phyloP scores from a whole-genome alignment of 1,140 invertebrate genomes.

The Zaprionus ghesquierei region DNA sequence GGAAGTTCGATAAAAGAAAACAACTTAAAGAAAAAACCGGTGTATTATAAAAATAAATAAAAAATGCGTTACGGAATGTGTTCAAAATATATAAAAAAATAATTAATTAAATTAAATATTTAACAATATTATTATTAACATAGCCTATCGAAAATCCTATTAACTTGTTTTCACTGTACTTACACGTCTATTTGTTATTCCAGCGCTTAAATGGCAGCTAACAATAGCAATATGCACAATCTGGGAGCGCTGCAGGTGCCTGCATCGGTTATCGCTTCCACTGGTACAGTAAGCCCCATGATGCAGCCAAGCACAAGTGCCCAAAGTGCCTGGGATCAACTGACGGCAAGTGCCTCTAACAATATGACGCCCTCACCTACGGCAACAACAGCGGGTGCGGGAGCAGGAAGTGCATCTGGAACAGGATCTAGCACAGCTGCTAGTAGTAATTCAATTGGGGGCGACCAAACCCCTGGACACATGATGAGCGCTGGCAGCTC shows the following conservation, averaged over 20 bases:
- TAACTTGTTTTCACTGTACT: slow-evolving; percentile 1
- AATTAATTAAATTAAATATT: not conserved
- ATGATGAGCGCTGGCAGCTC: slow-evolving; percentile 67
- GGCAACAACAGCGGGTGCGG: slow-evolving; percentile 15
- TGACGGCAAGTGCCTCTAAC: slow-evolving; percentile 73
- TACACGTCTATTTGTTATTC: slow-evolving; percentile 40
- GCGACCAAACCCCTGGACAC: slow-evolving; percentile 14
- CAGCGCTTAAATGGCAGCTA: slow-evolving; percentile 73
- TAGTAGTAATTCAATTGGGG: slow-evolving; percentile 6
- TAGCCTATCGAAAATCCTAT: not conserved
- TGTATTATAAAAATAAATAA: not conserved
- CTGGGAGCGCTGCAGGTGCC: slow-evolving; percentile 46
- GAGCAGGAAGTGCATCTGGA: not conserved
- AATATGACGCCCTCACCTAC: slow-evolving; percentile 65
- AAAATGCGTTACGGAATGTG: not conserved
- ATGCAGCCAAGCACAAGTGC: slow-evolving; percentile 53
- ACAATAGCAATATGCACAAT: slow-evolving; percentile 70
- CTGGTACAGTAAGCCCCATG: slow-evolving; percentile 52
- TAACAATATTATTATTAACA: not conserved
- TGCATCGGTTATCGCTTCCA: slow-evolving; percentile 72
- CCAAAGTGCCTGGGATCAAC: slow-evolving; percentile 79
- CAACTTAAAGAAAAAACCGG: no score
- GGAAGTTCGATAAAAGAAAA: not conserved
- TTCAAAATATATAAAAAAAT: not conserved
- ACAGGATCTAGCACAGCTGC: slow-evolving; percentile 10